Conservation (phyloP, 2,113 vertebrate species). For the Lasiurus cinereus region DNA sequence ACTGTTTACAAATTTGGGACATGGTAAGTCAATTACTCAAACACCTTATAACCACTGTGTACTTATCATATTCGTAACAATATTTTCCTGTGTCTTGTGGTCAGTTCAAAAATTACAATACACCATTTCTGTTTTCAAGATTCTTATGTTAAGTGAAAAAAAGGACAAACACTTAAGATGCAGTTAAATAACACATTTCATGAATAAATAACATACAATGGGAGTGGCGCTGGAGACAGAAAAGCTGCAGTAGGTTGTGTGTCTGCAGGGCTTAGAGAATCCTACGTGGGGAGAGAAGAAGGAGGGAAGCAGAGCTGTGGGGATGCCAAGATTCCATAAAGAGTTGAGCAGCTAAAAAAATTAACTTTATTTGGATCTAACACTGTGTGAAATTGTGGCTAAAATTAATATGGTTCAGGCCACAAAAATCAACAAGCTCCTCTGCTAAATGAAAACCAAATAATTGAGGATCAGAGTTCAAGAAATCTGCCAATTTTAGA, state of each 20-base stretch:
- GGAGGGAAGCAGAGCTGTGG: background rate
- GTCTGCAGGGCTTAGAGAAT: background rate
- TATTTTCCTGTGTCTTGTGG: background rate
- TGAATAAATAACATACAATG: constrained; percentile 3
- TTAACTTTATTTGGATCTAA: background rate
- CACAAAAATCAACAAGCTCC: constrained; percentile 40
- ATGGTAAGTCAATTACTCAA: background rate
- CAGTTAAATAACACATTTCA: constrained; percentile 30
- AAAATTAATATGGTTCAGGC: constrained; percentile 57
- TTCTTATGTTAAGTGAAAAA: constrained; percentile 44
- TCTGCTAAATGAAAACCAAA: constrained; percentile 63
- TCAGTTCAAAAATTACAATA: background rate
- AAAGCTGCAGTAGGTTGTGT: background rate
- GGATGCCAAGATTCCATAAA: background rate
- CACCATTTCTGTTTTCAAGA: background rate
- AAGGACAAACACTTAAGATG: background rate
- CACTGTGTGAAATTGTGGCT: constrained; percentile 16
- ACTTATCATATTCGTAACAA: background rate
- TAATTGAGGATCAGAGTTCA: constrained; percentile 51
- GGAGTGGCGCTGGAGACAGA: background rate
- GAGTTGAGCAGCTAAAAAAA: background rate
- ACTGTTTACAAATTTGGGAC: background rate
- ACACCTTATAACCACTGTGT: constrained; percentile 4
- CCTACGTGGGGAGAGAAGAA: background rate
- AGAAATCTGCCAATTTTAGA: constrained; percentile 32